Evolutionary conservation across 2,113 vertebrate species (phyloP), one percentile per base, ranked within the genome.

Genomic region (Prunella fulvescens): DNA sequence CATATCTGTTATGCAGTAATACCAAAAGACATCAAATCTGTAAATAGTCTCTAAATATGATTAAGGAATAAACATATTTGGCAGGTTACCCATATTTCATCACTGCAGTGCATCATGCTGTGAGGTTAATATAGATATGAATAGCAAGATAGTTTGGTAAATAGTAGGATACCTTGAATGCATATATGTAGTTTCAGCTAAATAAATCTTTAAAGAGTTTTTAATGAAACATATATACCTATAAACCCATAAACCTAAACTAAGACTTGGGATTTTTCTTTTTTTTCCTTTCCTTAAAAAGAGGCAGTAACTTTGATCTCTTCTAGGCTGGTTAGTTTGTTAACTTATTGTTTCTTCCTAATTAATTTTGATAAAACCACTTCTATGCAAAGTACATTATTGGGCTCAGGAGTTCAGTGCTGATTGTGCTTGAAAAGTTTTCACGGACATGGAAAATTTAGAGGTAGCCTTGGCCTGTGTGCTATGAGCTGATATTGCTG

Each of bases 201-300:
- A 78, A 70, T 70, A 8, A 5, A 19, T 45, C 8, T 81, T 65
- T 39, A 50, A 16, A 50, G 12, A 42, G 19, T 60, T 78, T 81
- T 28, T 44, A 44, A 78, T 28, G 13, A 69, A 53, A 71, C 33
- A 79, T 48, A 1, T 51, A 22, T 60, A 18, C 11, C 9, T 80
- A 3, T 56, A 45, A 51, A 18, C 11, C 9, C 76, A 3, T 56
- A 45, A 51, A 78, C 6, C 13, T 20, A 58, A 54, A 3, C 5
- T 48, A 51, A 35, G 4, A 22, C 20, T 2, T 47, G 6, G 1
- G 0, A 0, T 3, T 40, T 70, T 71, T 26, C 1, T 0, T 19
- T 44, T 2, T 14, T 39, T 45, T 37, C 10, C 4, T 19, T 10
- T 72, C 33, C 14, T 74, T 66, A 29, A 48, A 61, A 64, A 44